A percentile compares a stretch with the other conserved stretches of the same genome.
These are phyloP conservation scores for Loriculus beryllinus DNA, from an alignment of 2,797 vertebrate genomes.

Conservation along the genomic window DNA sequence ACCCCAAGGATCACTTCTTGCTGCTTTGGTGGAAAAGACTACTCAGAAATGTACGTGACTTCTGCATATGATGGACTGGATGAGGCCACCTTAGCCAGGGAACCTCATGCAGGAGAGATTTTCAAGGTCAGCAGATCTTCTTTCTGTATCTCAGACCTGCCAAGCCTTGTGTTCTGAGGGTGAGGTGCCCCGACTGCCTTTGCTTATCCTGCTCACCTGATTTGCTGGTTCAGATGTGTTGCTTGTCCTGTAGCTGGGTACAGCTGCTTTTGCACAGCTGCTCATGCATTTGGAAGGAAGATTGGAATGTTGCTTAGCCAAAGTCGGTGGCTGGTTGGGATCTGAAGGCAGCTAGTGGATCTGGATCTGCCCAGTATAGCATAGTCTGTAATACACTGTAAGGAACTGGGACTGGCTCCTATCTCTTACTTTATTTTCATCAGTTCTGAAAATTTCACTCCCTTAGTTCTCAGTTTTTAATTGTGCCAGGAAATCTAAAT, in stretches of 20 bases:
- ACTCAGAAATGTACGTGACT: slow-evolving; percentile 86
- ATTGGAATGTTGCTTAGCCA: not conserved
- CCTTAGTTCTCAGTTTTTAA: not conserved
- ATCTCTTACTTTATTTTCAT: not conserved
- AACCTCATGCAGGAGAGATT: slow-evolving; percentile 80
- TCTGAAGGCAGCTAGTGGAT: not conserved
- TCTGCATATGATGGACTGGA: slow-evolving; percentile 80
- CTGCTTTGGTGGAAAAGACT: slow-evolving; percentile 87
- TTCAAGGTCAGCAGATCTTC: slow-evolving; percentile 78
- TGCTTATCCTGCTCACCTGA: fast-evolving
- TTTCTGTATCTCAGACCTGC: not conserved
- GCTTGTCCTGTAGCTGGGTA: not conserved
- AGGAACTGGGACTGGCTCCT: not conserved
- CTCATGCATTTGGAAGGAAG: not conserved
- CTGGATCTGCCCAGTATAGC: not conserved
- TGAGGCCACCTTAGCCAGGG: slow-evolving; percentile 60
- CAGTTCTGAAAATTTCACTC: not conserved
- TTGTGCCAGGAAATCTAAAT: not conserved
- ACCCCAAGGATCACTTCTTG: slow-evolving; percentile 84
- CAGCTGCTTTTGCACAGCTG: not conserved
- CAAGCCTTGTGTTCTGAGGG: not conserved
- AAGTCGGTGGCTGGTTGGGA: not conserved
- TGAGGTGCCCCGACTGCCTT: fast-evolving
- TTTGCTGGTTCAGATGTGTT: not conserved
- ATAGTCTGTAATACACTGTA: not conserved